Conservation (phyloP, 2,888 invertebrate genomes). For the Uropetala carovei region DNA sequence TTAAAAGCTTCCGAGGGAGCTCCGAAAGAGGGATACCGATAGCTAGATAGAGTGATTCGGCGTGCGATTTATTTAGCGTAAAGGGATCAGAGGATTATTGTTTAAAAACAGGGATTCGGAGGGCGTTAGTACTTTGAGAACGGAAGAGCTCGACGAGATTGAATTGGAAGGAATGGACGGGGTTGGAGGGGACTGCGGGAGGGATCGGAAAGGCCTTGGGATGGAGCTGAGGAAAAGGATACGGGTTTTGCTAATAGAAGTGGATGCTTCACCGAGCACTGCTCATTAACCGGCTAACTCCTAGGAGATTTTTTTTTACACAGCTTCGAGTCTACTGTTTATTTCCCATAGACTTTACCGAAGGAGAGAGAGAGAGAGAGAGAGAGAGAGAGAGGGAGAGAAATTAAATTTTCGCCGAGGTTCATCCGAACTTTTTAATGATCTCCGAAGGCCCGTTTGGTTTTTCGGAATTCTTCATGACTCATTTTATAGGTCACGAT, state of each 20-base stretch:
- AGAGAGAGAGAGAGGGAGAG: too few species aligned
- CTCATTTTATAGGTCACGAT: background rate
- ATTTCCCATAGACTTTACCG: background rate
- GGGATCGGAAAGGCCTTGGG: background rate
- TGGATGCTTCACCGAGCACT: background rate
- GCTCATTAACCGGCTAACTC: constrained; percentile 1
- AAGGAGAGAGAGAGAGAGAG: too few species aligned
- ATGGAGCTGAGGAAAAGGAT: background rate
- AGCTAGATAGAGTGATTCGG: background rate
- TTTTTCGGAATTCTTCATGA: background rate
- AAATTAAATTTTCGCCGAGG: background rate
- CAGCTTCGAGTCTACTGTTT: background rate
- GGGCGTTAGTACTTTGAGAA: too few species aligned
- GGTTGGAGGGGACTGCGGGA: background rate
- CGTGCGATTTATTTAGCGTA: background rate
- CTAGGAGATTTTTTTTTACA: background rate
- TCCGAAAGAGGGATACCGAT: too few species aligned
- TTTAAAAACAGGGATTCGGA: background rate
- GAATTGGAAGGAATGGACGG: background rate
- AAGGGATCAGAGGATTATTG: background rate
- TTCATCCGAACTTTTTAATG: constrained; percentile 4
- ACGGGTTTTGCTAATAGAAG: background rate
- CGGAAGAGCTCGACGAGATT: too few species aligned
- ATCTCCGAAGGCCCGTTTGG: background rate
- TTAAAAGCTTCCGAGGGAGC: too few species aligned